A percentile compares a stretch with the other conserved stretches of the same genome.
Conservation (phyloP, 2,888 invertebrate genomes). For the Portevinia maculata region DNA sequence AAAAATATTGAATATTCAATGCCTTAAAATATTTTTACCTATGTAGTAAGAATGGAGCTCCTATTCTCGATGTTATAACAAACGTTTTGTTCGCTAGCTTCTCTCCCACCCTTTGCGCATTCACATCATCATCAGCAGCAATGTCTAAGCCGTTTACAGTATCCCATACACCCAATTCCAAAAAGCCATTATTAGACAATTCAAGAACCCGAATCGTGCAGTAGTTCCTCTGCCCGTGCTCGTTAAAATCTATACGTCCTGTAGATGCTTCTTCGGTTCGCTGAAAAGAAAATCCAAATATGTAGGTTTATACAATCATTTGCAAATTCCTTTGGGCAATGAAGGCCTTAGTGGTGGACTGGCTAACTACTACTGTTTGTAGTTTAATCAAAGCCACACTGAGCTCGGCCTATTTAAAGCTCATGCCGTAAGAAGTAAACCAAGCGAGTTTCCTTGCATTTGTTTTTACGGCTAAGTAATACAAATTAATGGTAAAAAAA, state of each 20-base stretch:
- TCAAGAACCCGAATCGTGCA: conserved; percentile 89
- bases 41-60: conserved; percentile 88
- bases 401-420: too few relatives aligned
- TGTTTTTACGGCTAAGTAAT: too few relatives aligned
- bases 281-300: conserved; percentile 73
- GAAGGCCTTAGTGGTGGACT: too few relatives aligned
- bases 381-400: too few relatives aligned
- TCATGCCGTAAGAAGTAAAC: too few relatives aligned
- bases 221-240: conserved; percentile 87
- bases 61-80: conserved; percentile 88
- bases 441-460: too few relatives aligned
- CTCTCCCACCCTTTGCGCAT: conserved; percentile 83
- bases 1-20: too few relatives aligned
- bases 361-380: too few relatives aligned
- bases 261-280: conserved; percentile 80
- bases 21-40: conserved; percentile 78
- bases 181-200: conserved; percentile 85
- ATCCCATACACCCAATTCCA: conserved; percentile 83
- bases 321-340: too few relatives aligned
- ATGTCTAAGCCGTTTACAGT: conserved; percentile 81
- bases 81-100: conserved; percentile 87
- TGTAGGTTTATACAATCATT: background rate
- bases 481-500: too few relatives aligned
- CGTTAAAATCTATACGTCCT: conserved; percentile 81
- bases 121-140: conserved; percentile 85